Evolutionary conservation across 2,113 vertebrate genomes (phyloP).

Genomic region (Thoracochromis brauschi): DNA sequence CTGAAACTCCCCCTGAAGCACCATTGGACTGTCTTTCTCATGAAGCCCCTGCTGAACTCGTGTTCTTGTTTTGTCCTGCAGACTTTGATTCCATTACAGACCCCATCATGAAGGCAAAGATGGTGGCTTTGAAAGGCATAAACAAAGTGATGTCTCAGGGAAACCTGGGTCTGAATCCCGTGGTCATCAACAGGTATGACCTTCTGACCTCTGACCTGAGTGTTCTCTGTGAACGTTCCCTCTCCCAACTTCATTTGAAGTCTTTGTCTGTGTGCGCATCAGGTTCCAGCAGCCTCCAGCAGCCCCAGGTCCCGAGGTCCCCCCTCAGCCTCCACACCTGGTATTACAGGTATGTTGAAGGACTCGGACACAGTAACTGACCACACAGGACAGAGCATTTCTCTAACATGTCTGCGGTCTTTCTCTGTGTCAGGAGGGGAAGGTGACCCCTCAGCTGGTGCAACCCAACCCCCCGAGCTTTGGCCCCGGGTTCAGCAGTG

Average conservation of each 20-base stretch:
- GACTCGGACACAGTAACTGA: neutral
- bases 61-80: constrained; percentile 36
- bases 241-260: neutral
- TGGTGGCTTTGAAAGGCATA: constrained; percentile 96
- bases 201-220: neutral
- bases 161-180: constrained; percentile 82
- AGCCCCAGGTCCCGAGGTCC: constrained; percentile 50
- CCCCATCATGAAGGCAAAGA: constrained; percentile 99
- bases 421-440: constrained; percentile 78
- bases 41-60: neutral
- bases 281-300: constrained; percentile 80
- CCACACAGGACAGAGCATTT: neutral
- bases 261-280: neutral
- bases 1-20: neutral
- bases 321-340: constrained; percentile 67
- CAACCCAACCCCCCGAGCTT: constrained; percentile 90
- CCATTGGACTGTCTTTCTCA: neutral
- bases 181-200: constrained; percentile 86
- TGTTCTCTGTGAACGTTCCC: neutral
- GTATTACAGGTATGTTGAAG: constrained; percentile 55
- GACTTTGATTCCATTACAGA: constrained; percentile 94
- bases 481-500: constrained; percentile 89
- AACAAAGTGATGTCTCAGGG: constrained; percentile 97
- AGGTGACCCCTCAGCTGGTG: constrained; percentile 78
- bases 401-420: neutral